Conservation (phyloP, 2,113 vertebrate genomes). For the Mormyrus lacerda region DNA sequence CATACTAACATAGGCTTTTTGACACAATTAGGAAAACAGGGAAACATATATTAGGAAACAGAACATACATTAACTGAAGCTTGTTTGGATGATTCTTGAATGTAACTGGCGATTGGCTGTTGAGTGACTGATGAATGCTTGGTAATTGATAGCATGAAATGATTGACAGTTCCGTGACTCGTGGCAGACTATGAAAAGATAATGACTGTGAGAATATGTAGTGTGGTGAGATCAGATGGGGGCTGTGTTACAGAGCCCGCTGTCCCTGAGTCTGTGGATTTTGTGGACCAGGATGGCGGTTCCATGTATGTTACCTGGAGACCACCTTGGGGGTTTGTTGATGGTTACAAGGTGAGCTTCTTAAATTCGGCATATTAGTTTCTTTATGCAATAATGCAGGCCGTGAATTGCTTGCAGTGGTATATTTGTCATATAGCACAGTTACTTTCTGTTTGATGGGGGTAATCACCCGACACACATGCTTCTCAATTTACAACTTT, state of each 20-base stretch:
- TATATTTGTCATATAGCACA: neutral
- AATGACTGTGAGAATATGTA: neutral
- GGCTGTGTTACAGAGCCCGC: slow-evolving; percentile 56
- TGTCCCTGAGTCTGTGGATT: slow-evolving; percentile 60
- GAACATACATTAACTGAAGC: neutral
- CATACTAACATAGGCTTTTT: neutral
- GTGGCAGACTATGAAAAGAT: neutral
- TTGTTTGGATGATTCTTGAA: neutral
- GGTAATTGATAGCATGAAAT: neutral
- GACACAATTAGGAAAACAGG: neutral
- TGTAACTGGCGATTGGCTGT: neutral
- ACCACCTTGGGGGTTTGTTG: slow-evolving; percentile 58
- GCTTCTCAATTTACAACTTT: neutral
- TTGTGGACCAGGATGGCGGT: slow-evolving; percentile 61
- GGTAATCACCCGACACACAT: neutral
- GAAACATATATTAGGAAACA: neutral
- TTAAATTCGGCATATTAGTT: neutral
- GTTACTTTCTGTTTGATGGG: neutral
- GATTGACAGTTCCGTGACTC: neutral
- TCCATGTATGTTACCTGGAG: slow-evolving; percentile 70
- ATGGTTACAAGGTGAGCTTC: slow-evolving; percentile 67
- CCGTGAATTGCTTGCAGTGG: neutral
- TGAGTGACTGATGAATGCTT: neutral
- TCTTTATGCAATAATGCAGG: neutral
- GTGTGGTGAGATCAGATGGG: neutral